These are phyloP conservation scores for Podarcis raffonei DNA, from an alignment of 2,113 vertebrate genomes.

Conservation along the genomic window DNA sequence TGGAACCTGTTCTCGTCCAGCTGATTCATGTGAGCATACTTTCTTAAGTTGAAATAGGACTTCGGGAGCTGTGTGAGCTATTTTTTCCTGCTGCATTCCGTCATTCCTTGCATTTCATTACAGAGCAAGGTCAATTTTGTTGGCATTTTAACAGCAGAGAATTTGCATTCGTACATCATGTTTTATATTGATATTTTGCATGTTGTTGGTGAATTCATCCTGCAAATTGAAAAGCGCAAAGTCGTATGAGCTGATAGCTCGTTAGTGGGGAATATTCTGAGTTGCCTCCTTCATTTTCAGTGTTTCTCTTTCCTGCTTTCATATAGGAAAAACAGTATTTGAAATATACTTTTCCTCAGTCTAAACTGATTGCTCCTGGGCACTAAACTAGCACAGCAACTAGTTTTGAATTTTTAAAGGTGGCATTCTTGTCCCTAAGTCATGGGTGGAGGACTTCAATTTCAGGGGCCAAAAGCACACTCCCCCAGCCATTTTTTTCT, in stretches of 20 bases:
- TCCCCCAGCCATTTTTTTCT: background rate
- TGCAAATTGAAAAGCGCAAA: background rate
- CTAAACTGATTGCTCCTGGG: background rate
- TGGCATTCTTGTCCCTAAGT: background rate
- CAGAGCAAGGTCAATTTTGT: background rate
- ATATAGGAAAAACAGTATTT: background rate
- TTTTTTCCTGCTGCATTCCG: background rate
- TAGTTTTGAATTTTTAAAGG: background rate
- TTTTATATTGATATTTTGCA: background rate
- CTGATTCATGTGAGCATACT: constrained; percentile 90
- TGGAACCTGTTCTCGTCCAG: constrained; percentile 93
- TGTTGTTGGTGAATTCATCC: background rate
- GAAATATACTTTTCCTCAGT: background rate
- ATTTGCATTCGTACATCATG: background rate
- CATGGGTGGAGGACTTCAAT: too few species aligned
- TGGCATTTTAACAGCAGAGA: background rate
- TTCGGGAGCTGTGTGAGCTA: background rate
- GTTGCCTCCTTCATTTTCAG: background rate
- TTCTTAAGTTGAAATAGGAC: background rate
- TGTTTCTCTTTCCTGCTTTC: background rate
- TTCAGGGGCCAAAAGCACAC: too few species aligned
- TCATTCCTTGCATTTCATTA: background rate
- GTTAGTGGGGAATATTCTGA: background rate
- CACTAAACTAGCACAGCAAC: too few species aligned
- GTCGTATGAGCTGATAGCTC: background rate